Conservation (phyloP, 2,888 invertebrate genomes). For the Sarcophaga subvicina region DNA sequence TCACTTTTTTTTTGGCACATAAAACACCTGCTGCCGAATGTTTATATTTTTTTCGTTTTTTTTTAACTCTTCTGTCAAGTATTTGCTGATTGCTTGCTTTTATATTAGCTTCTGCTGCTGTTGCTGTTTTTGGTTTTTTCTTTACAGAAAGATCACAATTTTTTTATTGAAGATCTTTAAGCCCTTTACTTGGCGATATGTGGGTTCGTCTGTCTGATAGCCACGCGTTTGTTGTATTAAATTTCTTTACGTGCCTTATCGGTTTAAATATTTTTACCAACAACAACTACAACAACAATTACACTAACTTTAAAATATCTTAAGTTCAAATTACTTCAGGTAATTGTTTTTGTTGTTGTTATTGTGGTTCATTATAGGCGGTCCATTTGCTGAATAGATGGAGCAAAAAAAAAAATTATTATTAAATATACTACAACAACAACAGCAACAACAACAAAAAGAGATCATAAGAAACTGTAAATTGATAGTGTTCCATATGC, state of each 20-base stretch:
- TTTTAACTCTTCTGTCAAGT: background rate
- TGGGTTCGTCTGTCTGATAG: slow-evolving; percentile 39
- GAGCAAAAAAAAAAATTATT: slow-evolving; percentile 12
- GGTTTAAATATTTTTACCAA: slow-evolving; percentile 22
- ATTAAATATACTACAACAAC: background rate
- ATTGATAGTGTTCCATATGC: slow-evolving; percentile 53
- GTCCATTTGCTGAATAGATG: slow-evolving; percentile 55
- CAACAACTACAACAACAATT: slow-evolving; percentile 44
- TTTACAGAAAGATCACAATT: slow-evolving; percentile 30
- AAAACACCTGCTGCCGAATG: slow-evolving; percentile 57
- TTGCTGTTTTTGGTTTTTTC: slow-evolving; percentile 15
- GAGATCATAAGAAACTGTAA: slow-evolving; percentile 37
- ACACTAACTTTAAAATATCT: slow-evolving; percentile 35
- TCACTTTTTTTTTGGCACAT: slow-evolving; percentile 38
- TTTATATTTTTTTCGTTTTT: background rate
- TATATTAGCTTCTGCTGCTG: slow-evolving; percentile 58
- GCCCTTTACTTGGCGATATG: background rate
- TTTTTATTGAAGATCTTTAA: background rate
- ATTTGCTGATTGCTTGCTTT: background rate
- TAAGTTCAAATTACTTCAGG: slow-evolving; percentile 57
- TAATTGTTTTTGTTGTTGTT: background rate
- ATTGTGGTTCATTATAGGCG: slow-evolving; percentile 44
- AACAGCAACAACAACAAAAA: slow-evolving; percentile 16
- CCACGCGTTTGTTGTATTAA: slow-evolving; percentile 65
- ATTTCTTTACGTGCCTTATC: slow-evolving; percentile 59